These are phyloP conservation scores for Corythornis vintsioides DNA, from an alignment of 2,113 vertebrate genomes.

Conservation along the genomic window DNA sequence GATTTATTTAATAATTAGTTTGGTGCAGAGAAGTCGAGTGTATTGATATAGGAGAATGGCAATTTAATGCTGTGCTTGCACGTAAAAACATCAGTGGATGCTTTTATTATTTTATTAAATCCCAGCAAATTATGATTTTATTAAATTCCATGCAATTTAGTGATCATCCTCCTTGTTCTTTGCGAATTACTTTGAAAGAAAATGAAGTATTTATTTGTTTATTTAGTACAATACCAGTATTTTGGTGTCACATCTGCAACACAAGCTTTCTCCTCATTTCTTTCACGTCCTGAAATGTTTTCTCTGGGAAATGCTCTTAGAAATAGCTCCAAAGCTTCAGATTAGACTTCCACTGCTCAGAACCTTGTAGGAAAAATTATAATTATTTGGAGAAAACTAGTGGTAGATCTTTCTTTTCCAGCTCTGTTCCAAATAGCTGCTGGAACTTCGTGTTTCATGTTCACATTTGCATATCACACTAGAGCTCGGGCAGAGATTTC, in stretches of 20 bases:
- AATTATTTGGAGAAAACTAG: neutral
- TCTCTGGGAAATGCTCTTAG: neutral
- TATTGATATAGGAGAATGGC: neutral
- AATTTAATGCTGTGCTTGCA: neutral
- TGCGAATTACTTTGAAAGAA: neutral
- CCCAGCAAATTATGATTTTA: too few species aligned
- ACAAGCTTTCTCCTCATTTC: neutral
- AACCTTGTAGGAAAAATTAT: neutral
- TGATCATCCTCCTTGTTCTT: neutral
- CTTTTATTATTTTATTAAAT: too few species aligned
- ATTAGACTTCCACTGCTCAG: neutral
- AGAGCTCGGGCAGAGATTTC: neutral
- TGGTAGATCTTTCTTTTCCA: neutral
- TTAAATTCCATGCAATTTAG: neutral
- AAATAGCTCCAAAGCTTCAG: neutral
- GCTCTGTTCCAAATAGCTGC: neutral
- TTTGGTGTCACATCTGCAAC: neutral
- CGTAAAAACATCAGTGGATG: neutral
- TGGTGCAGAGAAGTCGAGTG: neutral
- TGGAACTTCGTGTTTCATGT: neutral
- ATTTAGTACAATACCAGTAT: neutral
- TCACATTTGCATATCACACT: neutral
- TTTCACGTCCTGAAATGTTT: neutral
- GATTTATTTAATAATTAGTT: neutral
- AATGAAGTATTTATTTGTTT: too few species aligned